Evolutionary conservation across 1,140 invertebrate species (phyloP), one percentile per base, ranked within the genome.

Genomic region (Drosophila persimilis): DNA sequence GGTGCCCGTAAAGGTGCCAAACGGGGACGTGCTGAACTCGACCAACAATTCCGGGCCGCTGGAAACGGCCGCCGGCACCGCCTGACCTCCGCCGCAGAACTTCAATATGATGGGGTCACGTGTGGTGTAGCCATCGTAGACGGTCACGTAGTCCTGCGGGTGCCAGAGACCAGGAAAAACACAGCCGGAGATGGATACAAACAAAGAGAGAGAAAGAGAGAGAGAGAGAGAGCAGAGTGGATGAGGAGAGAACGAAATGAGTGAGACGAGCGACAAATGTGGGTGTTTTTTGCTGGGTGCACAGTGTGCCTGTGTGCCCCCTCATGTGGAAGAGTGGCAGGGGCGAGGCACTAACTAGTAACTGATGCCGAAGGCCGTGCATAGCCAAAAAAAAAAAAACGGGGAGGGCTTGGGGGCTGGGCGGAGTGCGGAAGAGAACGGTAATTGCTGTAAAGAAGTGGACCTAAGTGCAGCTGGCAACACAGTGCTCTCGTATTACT

Each of bases 121-220:
- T 6, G 96, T 97, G 55, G 96, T 97, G 80, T 97, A 97, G 41
- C 97, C 96, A 88, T 98, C 97, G 92, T 97, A 98, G 35, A 98
- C 95, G 5, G 96, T 97, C 56, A 97, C 95, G 92, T 96, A 97
- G 91, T 97, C 96, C 91, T 96, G 89, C 55, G 78, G 74, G 48
- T 59, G 44, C 48, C 20, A 43, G 48, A 47, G 17, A 63, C 8
- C 50, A 39, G 69, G 39, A 51, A 54, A 58, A 51, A 50, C 24
- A 54, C 20, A 46, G 13, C 11, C 60, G 29, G 43, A 20, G 45
- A 45, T 26, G 45, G 13, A 51, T 20, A 20, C 20, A 20, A 20
- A 20, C 20, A 20, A 20, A 50, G 17, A 64, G 8, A 52, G 50
- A 41, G 45, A 57, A 52, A 53, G 39, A 53, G 15, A 39, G 54